These are phyloP conservation scores for Drosophila sp. DNA, from an alignment of 1,140 invertebrate genomes.

Conservation along the genomic window DNA sequence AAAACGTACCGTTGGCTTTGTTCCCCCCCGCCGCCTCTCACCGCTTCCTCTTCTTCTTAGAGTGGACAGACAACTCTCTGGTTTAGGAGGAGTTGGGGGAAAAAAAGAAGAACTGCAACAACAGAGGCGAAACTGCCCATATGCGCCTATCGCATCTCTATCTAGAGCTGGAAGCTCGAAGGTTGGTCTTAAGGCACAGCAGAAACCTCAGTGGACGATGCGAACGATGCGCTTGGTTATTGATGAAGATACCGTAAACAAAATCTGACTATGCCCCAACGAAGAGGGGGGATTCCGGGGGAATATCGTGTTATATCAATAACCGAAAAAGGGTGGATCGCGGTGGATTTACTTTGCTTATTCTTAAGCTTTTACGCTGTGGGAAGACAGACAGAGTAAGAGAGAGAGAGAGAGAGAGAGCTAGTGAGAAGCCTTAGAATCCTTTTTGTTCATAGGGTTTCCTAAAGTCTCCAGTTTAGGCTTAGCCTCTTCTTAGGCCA, in stretches of 20 bases:
- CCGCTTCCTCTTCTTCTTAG: conserved; percentile 26
- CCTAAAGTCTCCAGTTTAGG: conserved; percentile 49
- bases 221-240: conserved; percentile 73
- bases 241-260: conserved; percentile 79
- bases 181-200: conserved; percentile 16
- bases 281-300: conserved; percentile 5
- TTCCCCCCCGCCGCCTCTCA: conserved; percentile 16
- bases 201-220: conserved; percentile 50
- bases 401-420: conserved; percentile 16
- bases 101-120: conserved; percentile 36
- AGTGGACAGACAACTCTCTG: conserved; percentile 27
- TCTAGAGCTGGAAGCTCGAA: conserved; percentile 62
- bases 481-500: conserved; percentile 32
- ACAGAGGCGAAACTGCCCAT: conserved; percentile 64
- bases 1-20: conserved; percentile 80
- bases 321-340: conserved; percentile 82
- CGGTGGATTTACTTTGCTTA: conserved; percentile 9
- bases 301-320: conserved; percentile 82
- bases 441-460: conserved; percentile 56
- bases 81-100: conserved; percentile 43
- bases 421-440: conserved; percentile 51
- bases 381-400: conserved; percentile 21
- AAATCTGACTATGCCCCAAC: conserved; percentile 34
- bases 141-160: conserved; percentile 78
- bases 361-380: conserved; percentile 4